Evolutionary conservation across 2,888 invertebrate species (phyloP).

Genomic region (Netelia melanura): DNA sequence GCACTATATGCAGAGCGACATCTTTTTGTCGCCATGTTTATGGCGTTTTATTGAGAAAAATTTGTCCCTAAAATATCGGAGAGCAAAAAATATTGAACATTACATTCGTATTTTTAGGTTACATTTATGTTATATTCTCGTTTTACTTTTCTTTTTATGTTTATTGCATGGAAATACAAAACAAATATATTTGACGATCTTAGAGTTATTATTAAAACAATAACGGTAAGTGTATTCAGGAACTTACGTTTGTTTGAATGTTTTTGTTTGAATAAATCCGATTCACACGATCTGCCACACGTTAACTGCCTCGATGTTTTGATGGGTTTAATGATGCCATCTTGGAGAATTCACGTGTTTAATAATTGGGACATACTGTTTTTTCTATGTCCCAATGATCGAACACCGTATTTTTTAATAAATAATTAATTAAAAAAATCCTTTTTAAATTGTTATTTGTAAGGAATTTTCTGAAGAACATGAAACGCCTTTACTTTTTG

Average conservation of each 20-base stretch:
- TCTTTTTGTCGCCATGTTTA: constrained; percentile 31
- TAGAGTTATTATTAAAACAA: constrained; percentile 40
- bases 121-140: constrained; percentile 26
- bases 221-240: constrained; percentile 29
- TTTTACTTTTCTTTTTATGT: constrained; percentile 33
- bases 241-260: neutral
- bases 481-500: constrained; percentile 25
- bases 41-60: constrained; percentile 20
- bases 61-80: constrained; percentile 26
- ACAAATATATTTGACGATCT: constrained; percentile 35
- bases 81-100: constrained; percentile 32
- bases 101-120: constrained; percentile 18
- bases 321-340: neutral
- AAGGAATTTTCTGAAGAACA: constrained; percentile 15
- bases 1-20: constrained; percentile 24
- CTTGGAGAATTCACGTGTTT: neutral
- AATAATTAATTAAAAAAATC: constrained; percentile 3
- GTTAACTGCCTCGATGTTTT: constrained; percentile 2
- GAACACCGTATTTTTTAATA: constrained; percentile 1
- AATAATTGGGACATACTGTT: neutral
- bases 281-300: constrained; percentile 1
- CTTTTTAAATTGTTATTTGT: constrained; percentile 11
- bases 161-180: constrained; percentile 36
- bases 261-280: constrained; percentile 6
- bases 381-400: neutral